A percentile compares a stretch with the other conserved stretches of the same genome.
phyloP scores from a whole-genome alignment of 2,113 vertebrate genomes.

The Spea multiplicata region DNA sequence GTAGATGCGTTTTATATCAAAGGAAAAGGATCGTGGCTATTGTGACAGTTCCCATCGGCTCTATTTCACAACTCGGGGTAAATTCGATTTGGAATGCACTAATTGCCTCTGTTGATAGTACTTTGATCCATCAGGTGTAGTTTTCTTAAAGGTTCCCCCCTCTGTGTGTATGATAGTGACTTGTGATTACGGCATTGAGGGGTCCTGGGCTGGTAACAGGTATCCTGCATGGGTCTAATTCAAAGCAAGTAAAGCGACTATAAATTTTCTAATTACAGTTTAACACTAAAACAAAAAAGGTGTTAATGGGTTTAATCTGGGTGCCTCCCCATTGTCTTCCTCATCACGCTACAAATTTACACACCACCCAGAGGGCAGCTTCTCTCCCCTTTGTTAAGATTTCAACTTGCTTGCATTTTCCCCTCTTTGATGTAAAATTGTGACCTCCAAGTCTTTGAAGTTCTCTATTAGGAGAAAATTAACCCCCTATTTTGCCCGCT shows the following conservation, averaged over 20 bases:
- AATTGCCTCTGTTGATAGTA: no score
- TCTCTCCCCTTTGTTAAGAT: conserved; percentile 68
- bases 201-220: background rate
- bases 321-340: conserved; percentile 62
- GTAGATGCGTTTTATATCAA: no score
- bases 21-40: no score
- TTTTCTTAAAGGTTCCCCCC: no score
- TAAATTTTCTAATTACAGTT: conserved; percentile 72
- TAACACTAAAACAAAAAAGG: conserved; percentile 68
- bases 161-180: no score
- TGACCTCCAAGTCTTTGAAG: conserved; percentile 75
- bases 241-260: conserved; percentile 62
- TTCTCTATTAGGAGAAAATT: conserved; percentile 76
- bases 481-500: conserved; percentile 61
- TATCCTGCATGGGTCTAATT: conserved; percentile 34
- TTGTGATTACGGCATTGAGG: no score
- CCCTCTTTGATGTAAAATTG: conserved; percentile 76
- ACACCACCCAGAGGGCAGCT: conserved; percentile 69
- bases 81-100: no score
- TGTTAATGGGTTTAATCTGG: conserved; percentile 68
- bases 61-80: no score
- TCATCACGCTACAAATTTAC: conserved; percentile 72
- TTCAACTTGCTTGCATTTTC: conserved; percentile 68
- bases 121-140: no score
- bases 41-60: no score